phyloP scores from a whole-genome alignment of 35 echinoderm and acorn worm species.

The Ophioderma brevispina region DNA sequence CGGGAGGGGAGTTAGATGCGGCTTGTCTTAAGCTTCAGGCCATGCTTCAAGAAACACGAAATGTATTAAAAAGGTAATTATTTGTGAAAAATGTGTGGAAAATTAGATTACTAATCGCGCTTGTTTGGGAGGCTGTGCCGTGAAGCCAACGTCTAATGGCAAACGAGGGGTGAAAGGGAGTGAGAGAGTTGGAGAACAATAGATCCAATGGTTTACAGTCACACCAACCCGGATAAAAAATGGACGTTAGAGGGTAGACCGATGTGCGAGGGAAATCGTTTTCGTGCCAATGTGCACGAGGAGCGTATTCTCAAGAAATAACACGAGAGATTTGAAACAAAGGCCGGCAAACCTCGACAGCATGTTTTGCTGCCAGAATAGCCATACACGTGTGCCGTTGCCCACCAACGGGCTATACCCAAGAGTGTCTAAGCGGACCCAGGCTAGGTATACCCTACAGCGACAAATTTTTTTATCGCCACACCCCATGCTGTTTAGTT shows the following conservation, averaged over 20 bases:
- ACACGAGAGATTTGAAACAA: background rate
- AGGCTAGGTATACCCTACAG: too few relatives aligned
- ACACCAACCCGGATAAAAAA: background rate
- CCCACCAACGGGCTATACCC: too few relatives aligned
- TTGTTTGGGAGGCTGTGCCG: slow-evolving; percentile 46
- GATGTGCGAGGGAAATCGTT: background rate
- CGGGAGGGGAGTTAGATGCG: background rate
- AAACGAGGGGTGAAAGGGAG: slow-evolving; percentile 8
- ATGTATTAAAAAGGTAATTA: slow-evolving; percentile 48
- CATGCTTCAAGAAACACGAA: slow-evolving; percentile 49
- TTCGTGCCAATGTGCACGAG: background rate
- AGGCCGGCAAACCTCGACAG: background rate
- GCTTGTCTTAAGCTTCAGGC: slow-evolving; percentile 32
- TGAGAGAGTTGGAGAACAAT: slow-evolving; percentile 44
- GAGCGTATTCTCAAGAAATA: background rate
- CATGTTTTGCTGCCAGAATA: background rate
- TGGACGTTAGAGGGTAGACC: background rate
- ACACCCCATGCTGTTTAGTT: too few relatives aligned
- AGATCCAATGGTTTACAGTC: background rate
- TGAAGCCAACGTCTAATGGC: background rate
- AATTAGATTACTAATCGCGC: slow-evolving; percentile 46
- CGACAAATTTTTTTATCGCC: too few relatives aligned
- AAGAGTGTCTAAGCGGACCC: too few relatives aligned
- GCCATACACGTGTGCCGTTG: too few relatives aligned
- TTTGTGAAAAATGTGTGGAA: slow-evolving; percentile 50